A percentile compares a stretch with the other conserved stretches of the same genome.
These are phyloP conservation scores for Prietella phreatophila DNA, from an alignment of 2,113 vertebrate species.

Conservation along the genomic window DNA sequence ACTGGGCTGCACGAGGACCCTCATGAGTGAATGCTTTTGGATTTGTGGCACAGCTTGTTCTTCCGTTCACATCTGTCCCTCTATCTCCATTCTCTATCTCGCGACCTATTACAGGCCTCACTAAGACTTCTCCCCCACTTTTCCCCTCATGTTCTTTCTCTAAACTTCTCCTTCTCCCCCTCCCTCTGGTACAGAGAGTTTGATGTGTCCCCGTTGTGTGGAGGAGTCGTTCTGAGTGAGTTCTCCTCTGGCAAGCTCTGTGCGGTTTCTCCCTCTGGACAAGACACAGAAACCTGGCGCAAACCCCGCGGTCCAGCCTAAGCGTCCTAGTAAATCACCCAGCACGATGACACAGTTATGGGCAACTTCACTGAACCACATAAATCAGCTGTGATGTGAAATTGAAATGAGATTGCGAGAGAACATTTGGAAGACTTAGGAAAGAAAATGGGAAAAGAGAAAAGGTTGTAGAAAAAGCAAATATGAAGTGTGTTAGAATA, in stretches of 20 bases:
- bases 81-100: neutral
- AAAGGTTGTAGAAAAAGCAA: neutral
- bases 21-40: neutral
- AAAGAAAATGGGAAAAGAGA: conserved; percentile 4
- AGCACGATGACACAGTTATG: conserved; percentile 43
- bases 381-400: conserved; percentile 45
- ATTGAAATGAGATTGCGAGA: conserved; percentile 12
- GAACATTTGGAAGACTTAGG: neutral
- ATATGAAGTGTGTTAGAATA: neutral
- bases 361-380: conserved; percentile 24
- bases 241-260: conserved; percentile 31
- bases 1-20: neutral
- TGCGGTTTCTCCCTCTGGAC: conserved; percentile 33
- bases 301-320: conserved; percentile 28
- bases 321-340: conserved; percentile 43
- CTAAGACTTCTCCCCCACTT: neutral
- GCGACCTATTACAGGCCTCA: conserved; percentile 1
- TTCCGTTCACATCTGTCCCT: neutral
- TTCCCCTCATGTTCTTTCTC: neutral
- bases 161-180: neutral
- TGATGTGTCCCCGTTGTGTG: conserved; percentile 31
- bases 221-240: conserved; percentile 21
- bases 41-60: neutral
- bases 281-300: conserved; percentile 41
- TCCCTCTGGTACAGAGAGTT: neutral